These are phyloP conservation scores for Agonopterix heracliana DNA, from an alignment of 2,888 invertebrate species.

Conservation along the genomic window DNA sequence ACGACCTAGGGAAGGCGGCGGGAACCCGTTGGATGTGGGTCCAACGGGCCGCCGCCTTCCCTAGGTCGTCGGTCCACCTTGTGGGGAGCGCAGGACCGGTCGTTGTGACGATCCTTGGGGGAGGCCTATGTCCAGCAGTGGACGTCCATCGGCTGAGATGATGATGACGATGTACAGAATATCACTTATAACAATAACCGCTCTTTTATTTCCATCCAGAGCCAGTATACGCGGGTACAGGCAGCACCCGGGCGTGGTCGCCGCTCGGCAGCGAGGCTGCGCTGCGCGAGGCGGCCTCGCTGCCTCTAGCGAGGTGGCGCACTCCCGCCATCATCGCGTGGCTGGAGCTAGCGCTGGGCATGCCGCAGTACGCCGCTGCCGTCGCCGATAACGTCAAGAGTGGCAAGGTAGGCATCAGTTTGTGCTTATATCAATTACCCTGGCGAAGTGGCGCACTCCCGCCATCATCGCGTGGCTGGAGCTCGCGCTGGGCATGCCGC, in stretches of 20 bases:
- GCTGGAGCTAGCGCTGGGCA: conserved; percentile 94
- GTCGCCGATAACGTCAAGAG: conserved; percentile 97
- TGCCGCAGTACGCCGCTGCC: conserved; percentile 93
- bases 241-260: conserved; percentile 79
- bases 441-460: conserved; percentile 93
- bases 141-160: too few relatives aligned
- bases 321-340: conserved; percentile 95
- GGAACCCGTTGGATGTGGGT: too few relatives aligned
- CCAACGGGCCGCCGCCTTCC: too few relatives aligned
- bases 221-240: conserved; percentile 66
- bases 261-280: conserved; percentile 86
- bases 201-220: conserved; percentile 31
- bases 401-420: conserved; percentile 82
- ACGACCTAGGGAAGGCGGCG: too few relatives aligned
- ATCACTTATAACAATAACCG: too few relatives aligned
- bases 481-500: conserved; percentile 95
- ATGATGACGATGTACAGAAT: too few relatives aligned
- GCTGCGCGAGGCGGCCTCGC: conserved; percentile 87
- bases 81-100: too few relatives aligned
- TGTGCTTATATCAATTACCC: conserved; percentile 19
- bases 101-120: too few relatives aligned
- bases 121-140: too few relatives aligned
- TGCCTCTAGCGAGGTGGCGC: conserved; percentile 93
- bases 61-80: too few relatives aligned
- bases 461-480: conserved; percentile 97